Conservation (phyloP, 2,888 invertebrate genomes). For the Drosophila affinis region DNA sequence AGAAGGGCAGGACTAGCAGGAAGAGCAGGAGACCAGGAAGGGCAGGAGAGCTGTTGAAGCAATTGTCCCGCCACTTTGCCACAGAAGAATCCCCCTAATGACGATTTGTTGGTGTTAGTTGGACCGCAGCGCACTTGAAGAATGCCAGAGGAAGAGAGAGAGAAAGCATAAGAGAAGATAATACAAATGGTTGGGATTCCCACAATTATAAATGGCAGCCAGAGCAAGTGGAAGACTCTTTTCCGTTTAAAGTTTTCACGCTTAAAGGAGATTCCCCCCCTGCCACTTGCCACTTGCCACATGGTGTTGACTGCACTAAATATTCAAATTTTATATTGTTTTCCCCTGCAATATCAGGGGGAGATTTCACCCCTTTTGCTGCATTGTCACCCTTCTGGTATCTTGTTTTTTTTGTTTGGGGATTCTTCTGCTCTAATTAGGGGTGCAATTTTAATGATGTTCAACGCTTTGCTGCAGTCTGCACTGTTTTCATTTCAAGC, state of each 20-base stretch:
- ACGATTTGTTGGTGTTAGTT: neutral
- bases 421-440: conserved; percentile 6
- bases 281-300: neutral
- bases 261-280: neutral
- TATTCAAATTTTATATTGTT: neutral
- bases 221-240: neutral
- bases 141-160: neutral
- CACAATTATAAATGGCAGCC: neutral
- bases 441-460: conserved; percentile 46
- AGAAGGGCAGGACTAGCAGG: no score
- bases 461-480: conserved; percentile 3
- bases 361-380: conserved; percentile 21
- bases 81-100: conserved; percentile 1
- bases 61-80: neutral
- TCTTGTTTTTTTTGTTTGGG: neutral
- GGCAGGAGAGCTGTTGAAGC: neutral
- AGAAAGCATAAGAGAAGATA: neutral
- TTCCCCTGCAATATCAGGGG: conserved; percentile 32
- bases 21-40: neutral
- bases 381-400: neutral
- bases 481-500: conserved; percentile 5
- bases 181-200: neutral
- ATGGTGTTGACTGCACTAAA: neutral
- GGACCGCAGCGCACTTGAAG: neutral
- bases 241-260: neutral